phyloP scores from a whole-genome alignment of 2,113 vertebrate species.

The Barnardius zonarius region DNA sequence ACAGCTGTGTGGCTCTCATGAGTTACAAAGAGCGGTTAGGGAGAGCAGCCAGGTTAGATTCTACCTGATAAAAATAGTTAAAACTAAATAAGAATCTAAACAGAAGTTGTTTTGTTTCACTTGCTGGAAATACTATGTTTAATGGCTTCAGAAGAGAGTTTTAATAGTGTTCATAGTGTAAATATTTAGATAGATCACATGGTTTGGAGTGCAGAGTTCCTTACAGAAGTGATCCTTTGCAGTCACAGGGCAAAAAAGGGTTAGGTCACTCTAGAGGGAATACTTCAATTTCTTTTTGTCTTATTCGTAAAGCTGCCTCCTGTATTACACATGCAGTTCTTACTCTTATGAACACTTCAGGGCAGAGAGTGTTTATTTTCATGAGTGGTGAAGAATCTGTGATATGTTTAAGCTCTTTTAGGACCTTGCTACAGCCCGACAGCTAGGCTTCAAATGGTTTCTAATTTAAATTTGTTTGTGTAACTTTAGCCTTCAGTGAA shows the following conservation, averaged over 20 bases:
- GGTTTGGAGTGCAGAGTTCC: neutral
- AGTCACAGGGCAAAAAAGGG: neutral
- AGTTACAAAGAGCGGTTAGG: neutral
- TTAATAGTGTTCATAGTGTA: neutral
- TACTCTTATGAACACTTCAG: neutral
- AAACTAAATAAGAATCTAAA: neutral
- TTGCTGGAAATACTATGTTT: neutral
- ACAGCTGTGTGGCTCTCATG: neutral
- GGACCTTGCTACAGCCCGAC: neutral
- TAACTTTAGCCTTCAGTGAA: neutral
- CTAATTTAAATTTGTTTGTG: neutral
- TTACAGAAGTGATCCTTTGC: neutral
- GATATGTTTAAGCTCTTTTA: neutral
- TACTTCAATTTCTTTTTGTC: neutral
- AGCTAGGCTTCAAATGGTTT: neutral
- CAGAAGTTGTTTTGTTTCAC: neutral
- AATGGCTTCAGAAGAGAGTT: neutral
- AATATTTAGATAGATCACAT: constrained; percentile 29
- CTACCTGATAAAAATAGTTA: neutral
- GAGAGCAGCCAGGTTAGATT: neutral
- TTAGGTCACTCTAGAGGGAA: neutral
- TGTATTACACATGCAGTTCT: neutral
- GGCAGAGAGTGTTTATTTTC: neutral
- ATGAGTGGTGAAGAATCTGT: neutral
- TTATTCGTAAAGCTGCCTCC: neutral